Percentiles rank a stretch among this genome's conserved stretches.
These are phyloP conservation scores for Stegodyphus dumicola DNA, from an alignment of 1,140 invertebrate species.

Conservation along the genomic window DNA sequence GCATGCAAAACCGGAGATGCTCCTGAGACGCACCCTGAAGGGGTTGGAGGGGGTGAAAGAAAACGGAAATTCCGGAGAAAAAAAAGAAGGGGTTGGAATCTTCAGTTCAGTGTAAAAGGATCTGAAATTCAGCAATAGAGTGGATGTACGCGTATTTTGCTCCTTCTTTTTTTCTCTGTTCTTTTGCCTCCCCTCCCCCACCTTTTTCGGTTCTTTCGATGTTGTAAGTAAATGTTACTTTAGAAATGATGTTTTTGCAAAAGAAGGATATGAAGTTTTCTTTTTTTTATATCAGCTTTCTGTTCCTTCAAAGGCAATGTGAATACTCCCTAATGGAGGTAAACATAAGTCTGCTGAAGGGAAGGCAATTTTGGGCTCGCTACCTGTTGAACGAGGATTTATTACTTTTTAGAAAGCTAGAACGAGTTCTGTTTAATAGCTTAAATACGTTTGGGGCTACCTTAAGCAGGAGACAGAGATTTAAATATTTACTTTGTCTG, in stretches of 20 bases:
- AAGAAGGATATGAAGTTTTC: constrained; percentile 5
- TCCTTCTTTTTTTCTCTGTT: constrained; percentile 7
- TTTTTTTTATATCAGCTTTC: constrained; percentile 16
- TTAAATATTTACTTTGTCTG: no score
- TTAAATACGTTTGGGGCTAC: no score
- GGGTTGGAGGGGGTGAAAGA: constrained; percentile 9
- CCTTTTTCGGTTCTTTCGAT: neutral
- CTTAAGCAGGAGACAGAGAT: no score
- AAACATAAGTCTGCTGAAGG: neutral
- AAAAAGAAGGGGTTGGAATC: constrained; percentile 1
- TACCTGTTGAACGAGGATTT: constrained; percentile 24
- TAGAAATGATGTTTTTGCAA: neutral
- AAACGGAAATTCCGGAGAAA: constrained; percentile 54
- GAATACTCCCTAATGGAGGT: constrained; percentile 42
- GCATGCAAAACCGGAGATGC: constrained; percentile 59
- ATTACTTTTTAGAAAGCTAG: no score
- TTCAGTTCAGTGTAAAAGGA: constrained; percentile 11
- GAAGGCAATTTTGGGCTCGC: constrained; percentile 28
- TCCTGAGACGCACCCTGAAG: constrained; percentile 54
- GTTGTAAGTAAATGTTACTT: constrained; percentile 57
- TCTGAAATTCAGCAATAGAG: neutral
- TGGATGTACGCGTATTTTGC: neutral
- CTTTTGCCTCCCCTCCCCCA: no score
- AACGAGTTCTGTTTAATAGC: no score
- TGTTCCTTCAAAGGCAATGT: neutral